phyloP scores from a whole-genome alignment of 2,113 vertebrate species.

The Podilymbus podiceps region DNA sequence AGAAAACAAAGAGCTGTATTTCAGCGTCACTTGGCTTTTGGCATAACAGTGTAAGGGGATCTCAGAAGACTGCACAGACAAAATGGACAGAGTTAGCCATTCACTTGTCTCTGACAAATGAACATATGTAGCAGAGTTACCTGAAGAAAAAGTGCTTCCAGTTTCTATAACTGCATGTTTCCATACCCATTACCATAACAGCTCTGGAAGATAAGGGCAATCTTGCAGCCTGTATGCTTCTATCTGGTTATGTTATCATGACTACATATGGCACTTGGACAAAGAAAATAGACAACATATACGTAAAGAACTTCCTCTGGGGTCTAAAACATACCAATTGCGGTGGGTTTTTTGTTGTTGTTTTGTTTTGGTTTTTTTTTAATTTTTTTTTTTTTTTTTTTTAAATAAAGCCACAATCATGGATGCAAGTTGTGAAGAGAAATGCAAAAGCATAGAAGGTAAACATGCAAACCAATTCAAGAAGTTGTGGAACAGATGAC shows the following conservation, averaged over 20 bases:
- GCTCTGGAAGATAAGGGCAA: background rate
- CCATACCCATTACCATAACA: background rate
- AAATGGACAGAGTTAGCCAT: background rate
- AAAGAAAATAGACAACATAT: background rate
- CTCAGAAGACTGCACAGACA: background rate
- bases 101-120: background rate
- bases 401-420: background rate
- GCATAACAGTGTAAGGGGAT: slow-evolving; percentile 1
- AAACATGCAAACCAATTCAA: background rate
- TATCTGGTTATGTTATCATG: background rate
- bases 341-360: background rate
- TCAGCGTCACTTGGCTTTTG: slow-evolving; percentile 29
- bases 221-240: background rate
- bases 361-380: too few species aligned
- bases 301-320: background rate
- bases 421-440: background rate
- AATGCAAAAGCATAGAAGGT: background rate
- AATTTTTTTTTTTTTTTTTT: background rate
- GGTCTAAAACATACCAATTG: background rate
- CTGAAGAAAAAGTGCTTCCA: background rate
- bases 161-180: background rate
- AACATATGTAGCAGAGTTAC: background rate
- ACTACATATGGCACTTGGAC: background rate
- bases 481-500: background rate
- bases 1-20: background rate